These are phyloP conservation scores for Rhinella marina DNA, from an alignment of 2,797 vertebrate genomes.

Conservation along the genomic window DNA sequence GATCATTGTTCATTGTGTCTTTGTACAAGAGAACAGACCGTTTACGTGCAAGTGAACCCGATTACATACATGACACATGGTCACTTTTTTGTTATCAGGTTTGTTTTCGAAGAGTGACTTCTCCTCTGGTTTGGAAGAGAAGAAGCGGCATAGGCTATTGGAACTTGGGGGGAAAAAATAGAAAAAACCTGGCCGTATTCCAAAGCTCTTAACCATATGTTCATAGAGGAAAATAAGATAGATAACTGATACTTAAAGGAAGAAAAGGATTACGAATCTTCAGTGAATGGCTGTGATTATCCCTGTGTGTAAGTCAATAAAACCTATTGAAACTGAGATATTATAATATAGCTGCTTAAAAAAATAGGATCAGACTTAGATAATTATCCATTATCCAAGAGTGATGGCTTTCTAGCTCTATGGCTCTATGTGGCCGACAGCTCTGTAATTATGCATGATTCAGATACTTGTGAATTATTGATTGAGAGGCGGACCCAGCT, in stretches of 20 bases:
- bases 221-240: constrained; percentile 42
- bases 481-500: not conserved
- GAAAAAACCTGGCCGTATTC: constrained; percentile 12
- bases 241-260: constrained; percentile 47
- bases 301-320: constrained; percentile 46
- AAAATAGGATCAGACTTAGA: constrained; percentile 25
- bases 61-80: not conserved
- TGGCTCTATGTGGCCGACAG: not conserved
- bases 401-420: not conserved
- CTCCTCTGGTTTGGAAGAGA: constrained; percentile 2
- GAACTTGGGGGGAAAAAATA: constrained; percentile 1
- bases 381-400: constrained; percentile 31
- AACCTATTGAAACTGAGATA: constrained; percentile 47
- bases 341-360: constrained; percentile 37
- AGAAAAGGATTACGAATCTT: constrained; percentile 16
- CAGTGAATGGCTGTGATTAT: constrained; percentile 45
- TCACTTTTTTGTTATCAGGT: not conserved
- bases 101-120: not conserved
- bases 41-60: not conserved
- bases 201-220: constrained; percentile 52
- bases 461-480: constrained; percentile 28
- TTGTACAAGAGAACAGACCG: not conserved
- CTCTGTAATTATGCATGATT: constrained; percentile 23
- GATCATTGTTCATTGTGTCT: not conserved
- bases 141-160: not conserved